phyloP scores from a whole-genome alignment of 2,113 vertebrate species.

The Heterocephalus glaber region DNA sequence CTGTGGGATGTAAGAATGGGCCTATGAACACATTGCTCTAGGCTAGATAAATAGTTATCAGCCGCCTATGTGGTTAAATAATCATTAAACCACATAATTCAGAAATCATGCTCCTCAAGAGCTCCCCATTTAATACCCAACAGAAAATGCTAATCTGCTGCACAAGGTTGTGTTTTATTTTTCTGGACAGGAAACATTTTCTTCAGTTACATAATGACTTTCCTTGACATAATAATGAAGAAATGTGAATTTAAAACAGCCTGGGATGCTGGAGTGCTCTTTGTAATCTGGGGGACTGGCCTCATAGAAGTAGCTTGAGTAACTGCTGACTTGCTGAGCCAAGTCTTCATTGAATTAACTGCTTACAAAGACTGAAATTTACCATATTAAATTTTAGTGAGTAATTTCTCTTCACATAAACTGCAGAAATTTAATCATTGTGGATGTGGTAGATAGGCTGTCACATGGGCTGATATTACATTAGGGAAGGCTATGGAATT shows the following conservation, averaged over 20 bases:
- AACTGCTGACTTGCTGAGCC: conserved; percentile 28
- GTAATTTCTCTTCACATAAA: conserved; percentile 70
- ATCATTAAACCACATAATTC: conserved; percentile 61
- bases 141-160: conserved; percentile 64
- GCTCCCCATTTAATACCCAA: neutral
- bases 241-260: conserved; percentile 75
- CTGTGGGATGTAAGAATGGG: neutral
- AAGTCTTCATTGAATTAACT: conserved; percentile 58
- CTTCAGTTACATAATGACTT: conserved; percentile 72
- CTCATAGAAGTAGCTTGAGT: conserved; percentile 24
- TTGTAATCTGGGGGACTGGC: conserved; percentile 63
- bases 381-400: conserved; percentile 76
- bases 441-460: neutral
- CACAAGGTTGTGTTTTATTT: conserved; percentile 69
- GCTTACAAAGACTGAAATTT: conserved; percentile 65
- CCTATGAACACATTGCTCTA: conserved; percentile 28
- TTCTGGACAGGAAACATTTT: conserved; percentile 77
- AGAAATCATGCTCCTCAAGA: conserved; percentile 37
- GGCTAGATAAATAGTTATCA: conserved; percentile 56
- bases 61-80: conserved; percentile 33
- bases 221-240: conserved; percentile 71
- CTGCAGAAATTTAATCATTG: conserved; percentile 35
- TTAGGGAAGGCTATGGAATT: neutral
- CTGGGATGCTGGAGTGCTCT: neutral
- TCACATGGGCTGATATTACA: neutral